Evolutionary conservation across 1,140 invertebrate genomes (phyloP), one percentile per base, ranked within the genome.

Genomic region (Dolichoris vasculosae): DNA sequence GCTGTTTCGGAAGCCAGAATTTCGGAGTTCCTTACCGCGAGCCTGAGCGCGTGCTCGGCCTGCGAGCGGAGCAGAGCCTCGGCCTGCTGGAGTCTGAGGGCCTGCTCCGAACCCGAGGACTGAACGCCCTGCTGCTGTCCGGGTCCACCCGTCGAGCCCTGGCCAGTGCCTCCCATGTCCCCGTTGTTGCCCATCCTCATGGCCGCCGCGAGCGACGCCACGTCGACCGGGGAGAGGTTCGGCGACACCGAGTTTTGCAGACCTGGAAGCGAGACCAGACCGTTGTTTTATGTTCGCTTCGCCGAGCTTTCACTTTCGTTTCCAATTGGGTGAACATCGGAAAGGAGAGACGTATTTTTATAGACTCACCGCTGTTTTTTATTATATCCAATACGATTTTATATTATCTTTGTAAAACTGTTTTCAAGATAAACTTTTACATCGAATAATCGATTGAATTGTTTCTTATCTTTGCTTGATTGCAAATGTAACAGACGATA

Each of bases 31-130:
- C 89, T 93, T 87, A 97, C 97, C 26, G 97, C 97, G 86, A 97
- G 91, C 89, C 97, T 94, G 26, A 97, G 94, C 1, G 97, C 96
- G 32, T 96, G 96, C 90, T 97, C 97, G 0, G 97, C 97, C 88
- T 97, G 97, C 78, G 96, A 96, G 89, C 97, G 95, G 26, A 97
- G 92, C 20, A 98, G 93, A 0, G 96, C 97, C 91, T 97, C 96
- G 2, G 96, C 96, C 89, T 96, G 96, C 87, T 95, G 94, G 94
- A 97, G 96, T 83, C 97, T 94, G 13, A 97, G 92, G 1, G 96
- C 95, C 11, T 96, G 95, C 88, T 96, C 95, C 8, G 94, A 93
- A 69, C 94, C 93, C 32, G 94, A 93, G 82, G 94, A 91, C 86
- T 95, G 95, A 48, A 95, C 94, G 35, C 94, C 94, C 71, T 95